Percentiles rank a stretch among this genome's conserved stretches.
Conservation (phyloP, 2,888 invertebrate genomes). For the Agelastica alni region DNA sequence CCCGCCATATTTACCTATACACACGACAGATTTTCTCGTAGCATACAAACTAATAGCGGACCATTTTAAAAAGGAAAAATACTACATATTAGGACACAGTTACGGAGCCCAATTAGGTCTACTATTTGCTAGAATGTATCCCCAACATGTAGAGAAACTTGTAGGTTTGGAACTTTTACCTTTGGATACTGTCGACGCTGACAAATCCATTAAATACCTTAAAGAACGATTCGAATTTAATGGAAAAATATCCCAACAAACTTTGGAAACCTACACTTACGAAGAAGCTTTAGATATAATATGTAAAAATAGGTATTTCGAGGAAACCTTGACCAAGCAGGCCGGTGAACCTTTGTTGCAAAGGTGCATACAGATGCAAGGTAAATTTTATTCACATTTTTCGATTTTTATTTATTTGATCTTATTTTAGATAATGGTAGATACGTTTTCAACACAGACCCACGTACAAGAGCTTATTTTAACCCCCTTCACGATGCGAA, state of each 20-base stretch:
- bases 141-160: conserved; percentile 55
- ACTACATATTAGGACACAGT: conserved; percentile 51
- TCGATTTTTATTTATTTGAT: not conserved
- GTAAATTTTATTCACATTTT: conserved; percentile 11
- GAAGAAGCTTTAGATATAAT: conserved; percentile 60
- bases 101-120: conserved; percentile 60
- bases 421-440: conserved; percentile 46
- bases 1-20: conserved; percentile 52
- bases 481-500: conserved; percentile 49
- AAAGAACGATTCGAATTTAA: conserved; percentile 49
- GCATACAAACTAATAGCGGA: conserved; percentile 44
- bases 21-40: conserved; percentile 56
- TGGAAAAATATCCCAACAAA: conserved; percentile 37
- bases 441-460: conserved; percentile 63
- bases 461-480: conserved; percentile 56
- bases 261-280: conserved; percentile 52
- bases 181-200: conserved; percentile 38
- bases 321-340: conserved; percentile 50
- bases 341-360: conserved; percentile 60
- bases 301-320: conserved; percentile 51
- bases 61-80: conserved; percentile 47
- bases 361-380: conserved; percentile 55
- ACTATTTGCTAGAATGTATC: conserved; percentile 55
- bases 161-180: conserved; percentile 56
- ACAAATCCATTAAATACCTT: conserved; percentile 49